Evolutionary conservation across 30 jellyfish, hydroid and myxozoan species (phyloP), one percentile per base, ranked within the genome.

Genomic region (Chrysaora quinquecirrha): DNA sequence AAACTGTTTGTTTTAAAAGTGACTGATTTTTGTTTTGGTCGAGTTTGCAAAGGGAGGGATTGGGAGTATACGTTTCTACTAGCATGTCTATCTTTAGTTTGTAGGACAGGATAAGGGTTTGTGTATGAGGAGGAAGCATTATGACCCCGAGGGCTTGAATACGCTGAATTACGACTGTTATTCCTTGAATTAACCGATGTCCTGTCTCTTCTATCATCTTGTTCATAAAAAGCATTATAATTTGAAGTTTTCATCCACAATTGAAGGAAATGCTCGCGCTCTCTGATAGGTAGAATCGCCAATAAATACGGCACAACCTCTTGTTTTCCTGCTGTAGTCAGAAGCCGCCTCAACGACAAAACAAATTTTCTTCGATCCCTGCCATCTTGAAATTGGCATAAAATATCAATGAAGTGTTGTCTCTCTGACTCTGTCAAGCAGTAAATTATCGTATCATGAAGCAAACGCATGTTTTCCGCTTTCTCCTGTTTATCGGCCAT

Each of bases 231-330:
- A 1, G 73, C 75, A 54, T 86, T 67, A 58, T 49, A 86, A 32
- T 47, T 33, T 33, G 96, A 86, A 6, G 96, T 86, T 28, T 43
- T 47, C 96, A 86, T 86, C 96, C 96, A 86, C 35, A 86, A 54
- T 3, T 86, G 63, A 11, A 86, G 73, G 71, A 86, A 86, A 33
- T 75, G 71, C 50, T 86, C 96, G 16, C 90, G 85, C 22, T 86
- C 96, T 34, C 86, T 75, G 77, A 1, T 16, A 1, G 90, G 87
- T 63, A 86, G 64, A 21, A 86, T 70, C 1, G 58, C 82, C 60
- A 86, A 38, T 48, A 86, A 60, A 65, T 86, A 76, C 10, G 90
- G 90, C 11, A 86, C 82, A 47, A 86, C 77, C 64, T 86, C 96
- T 48, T 86, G 90, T 65, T 86, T 86, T 31, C 67, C 86, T 23